Percentiles rank a stretch among this genome's conserved stretches.
Conservation (phyloP, 1,140 invertebrate genomes). For the Zaprionus lachaisei region DNA sequence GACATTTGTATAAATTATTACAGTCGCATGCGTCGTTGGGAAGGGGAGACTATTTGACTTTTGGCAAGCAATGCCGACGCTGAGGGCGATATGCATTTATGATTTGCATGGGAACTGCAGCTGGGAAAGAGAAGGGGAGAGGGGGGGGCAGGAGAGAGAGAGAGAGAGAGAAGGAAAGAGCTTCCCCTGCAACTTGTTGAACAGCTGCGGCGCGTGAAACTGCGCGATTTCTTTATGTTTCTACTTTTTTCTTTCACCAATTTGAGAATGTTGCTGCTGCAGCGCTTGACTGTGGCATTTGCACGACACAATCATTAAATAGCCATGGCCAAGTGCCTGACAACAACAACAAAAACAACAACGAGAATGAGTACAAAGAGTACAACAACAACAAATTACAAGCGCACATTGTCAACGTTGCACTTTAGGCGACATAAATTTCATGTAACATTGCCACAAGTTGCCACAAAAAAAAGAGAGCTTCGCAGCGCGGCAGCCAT, state of each 20-base stretch:
- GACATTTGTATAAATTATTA: slow-evolving; percentile 80
- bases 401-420: slow-evolving; percentile 81
- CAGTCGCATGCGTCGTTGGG: slow-evolving; percentile 46
- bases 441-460: slow-evolving; percentile 62
- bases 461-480: slow-evolving; percentile 39
- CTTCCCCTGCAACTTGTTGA: slow-evolving; percentile 24
- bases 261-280: slow-evolving; percentile 16
- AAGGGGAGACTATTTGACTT: slow-evolving; percentile 35
- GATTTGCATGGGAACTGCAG: slow-evolving; percentile 59
- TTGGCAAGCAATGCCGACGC: background rate
- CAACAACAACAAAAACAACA: slow-evolving; percentile 55
- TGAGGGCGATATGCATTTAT: slow-evolving; percentile 70
- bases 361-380: slow-evolving; percentile 13
- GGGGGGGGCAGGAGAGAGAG: no score
- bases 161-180: no score
- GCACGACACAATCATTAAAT: slow-evolving; percentile 82
- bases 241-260: slow-evolving; percentile 27
- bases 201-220: slow-evolving; percentile 44
- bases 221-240: background rate
- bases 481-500: slow-evolving; percentile 43
- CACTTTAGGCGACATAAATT: slow-evolving; percentile 82
- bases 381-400: slow-evolving; percentile 76
- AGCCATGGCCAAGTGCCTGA: slow-evolving; percentile 78
- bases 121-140: no score
- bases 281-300: slow-evolving; percentile 61